phyloP scores from a whole-genome alignment of 2,888 invertebrate species.

The Esperia sulphurella region DNA sequence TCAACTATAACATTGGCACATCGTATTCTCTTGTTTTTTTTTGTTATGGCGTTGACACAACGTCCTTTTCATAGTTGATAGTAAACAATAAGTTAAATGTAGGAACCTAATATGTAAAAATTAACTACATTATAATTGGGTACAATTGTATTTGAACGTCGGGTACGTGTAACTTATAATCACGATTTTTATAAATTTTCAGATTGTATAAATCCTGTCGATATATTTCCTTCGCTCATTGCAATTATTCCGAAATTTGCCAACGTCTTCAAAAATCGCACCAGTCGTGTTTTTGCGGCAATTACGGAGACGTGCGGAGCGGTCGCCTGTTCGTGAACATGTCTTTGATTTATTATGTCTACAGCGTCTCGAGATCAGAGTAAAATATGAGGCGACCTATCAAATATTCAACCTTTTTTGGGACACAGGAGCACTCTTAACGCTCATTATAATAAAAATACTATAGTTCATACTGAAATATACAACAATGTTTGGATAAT shows the following conservation, averaged over 20 bases:
- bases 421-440: constrained; percentile 56
- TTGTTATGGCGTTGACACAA: neutral
- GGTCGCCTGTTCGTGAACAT: constrained; percentile 62
- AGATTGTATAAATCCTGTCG: neutral
- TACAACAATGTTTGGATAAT: constrained; percentile 32
- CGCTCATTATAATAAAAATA: constrained; percentile 75
- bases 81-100: neutral
- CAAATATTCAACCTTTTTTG: constrained; percentile 72
- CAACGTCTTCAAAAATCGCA: constrained; percentile 69
- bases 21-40: neutral
- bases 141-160: no score
- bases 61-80: neutral
- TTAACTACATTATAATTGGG: no score
- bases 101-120: no score
- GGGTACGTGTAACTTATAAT: no score
- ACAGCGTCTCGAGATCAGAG: constrained; percentile 54
- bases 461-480: constrained; percentile 66
- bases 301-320: constrained; percentile 69
- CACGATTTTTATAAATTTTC: no score
- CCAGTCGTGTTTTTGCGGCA: constrained; percentile 72
- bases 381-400: constrained; percentile 72
- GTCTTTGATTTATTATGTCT: constrained; percentile 73
- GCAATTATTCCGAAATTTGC: constrained; percentile 71
- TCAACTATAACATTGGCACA: neutral
- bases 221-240: constrained; percentile 1